Base-by-base conservation (phyloP, 2,888 invertebrate genomes). In the Drosophila algonquin region DNA sequence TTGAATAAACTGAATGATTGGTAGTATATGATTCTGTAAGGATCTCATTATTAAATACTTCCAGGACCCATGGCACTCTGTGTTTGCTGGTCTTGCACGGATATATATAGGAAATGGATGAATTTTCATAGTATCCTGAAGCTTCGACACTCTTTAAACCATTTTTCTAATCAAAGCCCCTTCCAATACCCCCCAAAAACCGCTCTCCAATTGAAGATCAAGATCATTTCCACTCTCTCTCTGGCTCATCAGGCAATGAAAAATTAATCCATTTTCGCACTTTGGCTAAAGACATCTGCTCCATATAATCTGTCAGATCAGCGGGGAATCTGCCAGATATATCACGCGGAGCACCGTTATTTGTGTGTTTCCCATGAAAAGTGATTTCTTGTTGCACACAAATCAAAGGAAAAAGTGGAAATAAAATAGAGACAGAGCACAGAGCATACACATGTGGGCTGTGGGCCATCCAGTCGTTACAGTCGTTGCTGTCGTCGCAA, bases 361-460 rank as follows among this genome's bases (percentile, higher is more conserved):
- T 30, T 18, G 57, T 35, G 45, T 64, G 65, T 72, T 73, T 74
- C 73, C 73, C 73, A 75, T 63, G 75, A 74, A 75, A 74, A 75
- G 73, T 74, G 75, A 63, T 75, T 69, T 56, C 75, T 59, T 53
- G 47, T 59, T 73, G 72, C 58, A 58, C 73, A 72, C 72, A 72
- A 72, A 72, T 72, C 72, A 58, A 73, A 64, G 55, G 57, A 67
- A 68, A 53, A 57, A 56, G 44, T 68, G 44, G 50, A 46, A 47
- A 30, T 30, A 44, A 27, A 30, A 53, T 8, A 24, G 16, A 46
- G 40, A 14, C 35, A 35, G n/a, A 45, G 27, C 40, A 45, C 27
- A 44, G 27, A n/a, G 55, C 9, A n/a, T 10, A 53, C 58, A 53
- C 46, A 71, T 72, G 73, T 64, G 53, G 68, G 70, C 69, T 70